Evolutionary conservation across 2,888 invertebrate species (phyloP), one percentile per base, ranked within the genome.

Genomic region (Geotrupes spiniger): DNA sequence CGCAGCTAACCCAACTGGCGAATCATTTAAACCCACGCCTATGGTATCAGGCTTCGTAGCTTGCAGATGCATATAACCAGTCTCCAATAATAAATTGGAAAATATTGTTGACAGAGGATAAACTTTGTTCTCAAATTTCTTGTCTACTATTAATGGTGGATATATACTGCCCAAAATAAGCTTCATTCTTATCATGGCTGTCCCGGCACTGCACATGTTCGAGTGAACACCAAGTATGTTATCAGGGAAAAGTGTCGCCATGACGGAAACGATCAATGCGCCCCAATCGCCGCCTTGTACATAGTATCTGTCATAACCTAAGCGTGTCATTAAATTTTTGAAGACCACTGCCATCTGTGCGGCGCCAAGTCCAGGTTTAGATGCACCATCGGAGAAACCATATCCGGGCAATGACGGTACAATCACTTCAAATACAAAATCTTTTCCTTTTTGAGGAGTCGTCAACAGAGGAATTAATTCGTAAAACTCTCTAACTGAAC

Each of bases 21-120:
- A 85, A 57, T 87, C 84, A 14, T 77, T 73, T 26, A 92, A 67
- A 0, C 76, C 83, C 3, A 79, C 74, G 15, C 87, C 86, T 56
- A 90, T 74, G 0, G 92, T 92, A 63, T 94, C 93, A 9, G 94
- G 93, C 68, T 92, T 93, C 0, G 92, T 91, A 0, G 89, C 81
- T 66, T 94, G 93, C 3, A 92, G 56, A 65, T 92, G 92, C 60
- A 87, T 66, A 58, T 84, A 85, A 0, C 84, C 85, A 25, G 63
- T 66, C 64, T 85, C 83, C 39, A 75, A 71, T 38, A 79, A 46
- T 0, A 75, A 6, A 46, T 67, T 72, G 6, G 73, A 69, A 52
- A 54, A 74, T 72, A 2, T 76, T 45, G 66, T 71, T 1, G 72
- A 68, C 4, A 81, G 41, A 0, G 83, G 82, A 58, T 79, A 82